Evolutionary conservation across 2,113 vertebrate species (phyloP).

Genomic region (Corydoras maculifer): DNA sequence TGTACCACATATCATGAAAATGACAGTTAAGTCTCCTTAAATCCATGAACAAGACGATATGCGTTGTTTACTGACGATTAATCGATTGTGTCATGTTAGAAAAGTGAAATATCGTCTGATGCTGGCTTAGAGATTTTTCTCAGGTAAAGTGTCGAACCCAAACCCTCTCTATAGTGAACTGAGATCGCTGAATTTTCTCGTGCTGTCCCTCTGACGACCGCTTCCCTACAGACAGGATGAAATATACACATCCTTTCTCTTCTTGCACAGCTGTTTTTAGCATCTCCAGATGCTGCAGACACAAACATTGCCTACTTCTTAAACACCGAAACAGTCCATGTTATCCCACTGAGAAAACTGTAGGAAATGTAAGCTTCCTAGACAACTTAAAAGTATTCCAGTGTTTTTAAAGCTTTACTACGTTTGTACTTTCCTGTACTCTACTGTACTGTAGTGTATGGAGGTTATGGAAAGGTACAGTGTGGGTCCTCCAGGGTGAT

Average conservation of each 20-base stretch:
- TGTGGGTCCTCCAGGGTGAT: too few relatives aligned
- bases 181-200: conserved; percentile 7
- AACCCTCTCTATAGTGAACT: not conserved
- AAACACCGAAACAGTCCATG: not conserved
- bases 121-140: too few relatives aligned
- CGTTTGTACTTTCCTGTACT: not conserved
- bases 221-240: not conserved
- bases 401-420: not conserved
- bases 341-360: conserved; percentile 6
- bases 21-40: too few relatives aligned
- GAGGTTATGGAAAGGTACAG: too few relatives aligned
- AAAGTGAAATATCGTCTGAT: too few relatives aligned
- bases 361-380: conserved; percentile 44
- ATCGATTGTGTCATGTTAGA: too few relatives aligned
- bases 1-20: too few relatives aligned
- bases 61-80: too few relatives aligned
- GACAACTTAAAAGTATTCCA: not conserved
- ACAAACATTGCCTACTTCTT: not conserved
- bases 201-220: not conserved
- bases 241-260: conserved; percentile 25
- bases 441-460: too few relatives aligned
- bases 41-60: too few relatives aligned
- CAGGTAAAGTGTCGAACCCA: too few relatives aligned
- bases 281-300: conserved; percentile 7
- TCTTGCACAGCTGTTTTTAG: conserved; percentile 24